Evolutionary conservation across 2,113 vertebrate genomes (phyloP), one percentile per base, ranked within the genome.

Genomic region (Corythoichthys haematopterus): DNA sequence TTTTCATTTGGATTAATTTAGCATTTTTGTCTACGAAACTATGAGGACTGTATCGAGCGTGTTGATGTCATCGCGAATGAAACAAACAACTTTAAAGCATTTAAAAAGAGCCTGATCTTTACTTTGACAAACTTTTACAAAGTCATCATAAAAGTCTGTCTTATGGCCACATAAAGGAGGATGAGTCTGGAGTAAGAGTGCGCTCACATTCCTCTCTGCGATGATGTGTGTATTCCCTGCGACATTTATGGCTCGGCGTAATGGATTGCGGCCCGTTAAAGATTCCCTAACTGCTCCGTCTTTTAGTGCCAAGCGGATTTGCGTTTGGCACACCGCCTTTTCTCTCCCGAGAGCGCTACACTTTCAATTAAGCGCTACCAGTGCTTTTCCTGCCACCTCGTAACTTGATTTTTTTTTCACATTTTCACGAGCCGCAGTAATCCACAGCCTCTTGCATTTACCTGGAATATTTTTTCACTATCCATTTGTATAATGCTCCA

Each of bases 221-320:
- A 74, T 76, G 75, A 84, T 82, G 84, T 84, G 84, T 81, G 73
- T 84, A 86, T 81, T 85, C 69, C 82, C 2, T 2, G 33, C 67
- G 88, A 87, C 81, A 64, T 88, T 90, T 88, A 89, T 77, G 86
- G 84, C 81, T 78, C 50, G 60, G 76, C 6, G 60, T 89, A 90
- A 88, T 86, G 86, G 87, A 88, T 84, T 69, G 78, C 20, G 70
- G 78, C 83, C 83, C 66, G 66, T 86, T 84, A 84, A 88, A 83
- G 78, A 84, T 84, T 71, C 81, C 61, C 80, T 80, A 84, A 80
- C 84, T 68, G 80, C 77, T 81, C 55, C 33, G 77, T 67, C 77
- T 82, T 83, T 85, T 81, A 79, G 75, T 75, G 85, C 84, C 78
- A 65, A 74, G 81, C 64, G 72, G 83, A 82, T 86, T 77, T 83